Evolutionary conservation across 2,797 vertebrate genomes (phyloP), one percentile per base, ranked within the genome.

Genomic region (Fistularia tabacaria): DNA sequence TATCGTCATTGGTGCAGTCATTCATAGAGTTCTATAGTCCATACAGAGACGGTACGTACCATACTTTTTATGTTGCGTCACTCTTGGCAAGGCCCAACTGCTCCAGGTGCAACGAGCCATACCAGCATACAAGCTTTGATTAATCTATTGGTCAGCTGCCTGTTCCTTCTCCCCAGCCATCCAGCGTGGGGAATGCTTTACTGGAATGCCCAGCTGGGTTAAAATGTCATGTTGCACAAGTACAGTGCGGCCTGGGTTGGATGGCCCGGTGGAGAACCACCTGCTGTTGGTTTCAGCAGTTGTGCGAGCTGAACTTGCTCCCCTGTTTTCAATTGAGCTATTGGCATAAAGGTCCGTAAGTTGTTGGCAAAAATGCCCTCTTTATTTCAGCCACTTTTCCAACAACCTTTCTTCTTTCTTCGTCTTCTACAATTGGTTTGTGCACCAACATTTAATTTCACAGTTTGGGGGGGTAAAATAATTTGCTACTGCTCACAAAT

Each of bases 211-310:
- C 1, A 49, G 72, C 0, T 1, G 1, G 8, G 38, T 66, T 6
- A 58, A 14, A 8, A 74, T 76, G 15, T 74, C 54, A 41, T 79
- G 71, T 3, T 74, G 53, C 0, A 84, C 66, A 0, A 80, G 12
- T 4, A 38, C 57, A 0, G 73, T 79, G 36, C 44, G 9, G 7
- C 74, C 44, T 0, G 77, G 49, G 11, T 74, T 53, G 9, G 3
- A 25, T 0, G 71, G 53, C 0, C 73, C 54, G 0, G 49, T 74
- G 0, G 59, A 77, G 7, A 80, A 80, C 0, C 69, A n/a, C 62
- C 47, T 11, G 0, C 11, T 12, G 10, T 80, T 69, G 0, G 12
- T 12, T 3, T 7, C 3, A 76, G 40, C 1, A 78, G 37, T 4
- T 68, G 37, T 0, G 60, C 59, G 1, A 72, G 41, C 7, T 42